Conservation (phyloP, 2,797 vertebrate species). For the Nannoperca obscura region DNA sequence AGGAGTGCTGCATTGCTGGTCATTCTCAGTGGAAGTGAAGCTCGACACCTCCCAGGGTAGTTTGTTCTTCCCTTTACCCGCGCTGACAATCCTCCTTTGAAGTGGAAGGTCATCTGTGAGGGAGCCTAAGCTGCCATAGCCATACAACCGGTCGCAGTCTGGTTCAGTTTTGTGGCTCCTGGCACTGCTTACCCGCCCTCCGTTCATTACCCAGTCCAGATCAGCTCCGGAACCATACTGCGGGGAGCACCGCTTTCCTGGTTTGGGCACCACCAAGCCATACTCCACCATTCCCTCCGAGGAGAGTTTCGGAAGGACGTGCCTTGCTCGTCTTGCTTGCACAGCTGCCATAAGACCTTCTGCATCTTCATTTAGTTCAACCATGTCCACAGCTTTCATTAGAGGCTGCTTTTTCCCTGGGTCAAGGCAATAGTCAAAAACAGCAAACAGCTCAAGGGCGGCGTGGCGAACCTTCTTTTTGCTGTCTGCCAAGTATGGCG, state of each 20-base stretch:
- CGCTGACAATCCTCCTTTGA: slow-evolving; percentile 90
- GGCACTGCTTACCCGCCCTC: slow-evolving; percentile 86
- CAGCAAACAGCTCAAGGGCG: slow-evolving; percentile 90
- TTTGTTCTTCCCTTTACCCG: slow-evolving; percentile 92
- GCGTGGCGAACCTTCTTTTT: slow-evolving; percentile 91
- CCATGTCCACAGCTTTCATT: slow-evolving; percentile 88
- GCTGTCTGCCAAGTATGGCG: slow-evolving; percentile 88
- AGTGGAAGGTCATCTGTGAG: slow-evolving; percentile 66
- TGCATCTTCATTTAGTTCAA: slow-evolving; percentile 87
- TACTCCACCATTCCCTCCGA: slow-evolving; percentile 89
- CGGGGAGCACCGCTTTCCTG: slow-evolving; percentile 72
- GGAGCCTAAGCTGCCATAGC: slow-evolving; percentile 79
- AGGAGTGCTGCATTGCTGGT: slow-evolving; percentile 64
- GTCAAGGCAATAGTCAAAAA: slow-evolving; percentile 87
- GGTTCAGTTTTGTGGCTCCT: slow-evolving; percentile 82
- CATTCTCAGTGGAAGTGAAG: slow-evolving; percentile 71
- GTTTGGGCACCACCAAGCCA: slow-evolving; percentile 85
- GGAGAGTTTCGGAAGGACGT: slow-evolving; percentile 85
- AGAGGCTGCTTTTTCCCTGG: slow-evolving; percentile 85
- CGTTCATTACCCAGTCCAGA: slow-evolving; percentile 90
- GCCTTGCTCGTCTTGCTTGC: slow-evolving; percentile 90
- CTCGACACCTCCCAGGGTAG: slow-evolving; percentile 92
- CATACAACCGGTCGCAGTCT: slow-evolving; percentile 68
- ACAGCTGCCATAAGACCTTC: slow-evolving; percentile 90
- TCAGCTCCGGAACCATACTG: slow-evolving; percentile 85